Percentiles rank a stretch among this genome's conserved stretches.
Conservation (phyloP, 2,113 vertebrate genomes). For the Cariama cristata region DNA sequence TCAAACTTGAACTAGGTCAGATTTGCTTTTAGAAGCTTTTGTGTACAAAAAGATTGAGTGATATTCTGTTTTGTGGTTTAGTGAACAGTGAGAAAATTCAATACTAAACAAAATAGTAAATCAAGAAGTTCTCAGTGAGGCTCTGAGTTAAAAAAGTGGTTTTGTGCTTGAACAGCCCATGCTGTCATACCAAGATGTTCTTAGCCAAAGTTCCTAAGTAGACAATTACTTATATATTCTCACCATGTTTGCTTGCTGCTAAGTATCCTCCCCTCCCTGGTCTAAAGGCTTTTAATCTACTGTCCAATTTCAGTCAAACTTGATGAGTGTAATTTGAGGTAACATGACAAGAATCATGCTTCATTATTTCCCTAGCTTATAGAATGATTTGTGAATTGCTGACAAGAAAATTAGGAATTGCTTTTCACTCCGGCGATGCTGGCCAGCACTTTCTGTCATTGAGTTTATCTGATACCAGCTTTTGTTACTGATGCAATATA, state of each 20-base stretch:
- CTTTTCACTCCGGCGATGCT: background rate
- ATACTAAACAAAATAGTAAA: background rate
- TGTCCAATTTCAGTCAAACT: background rate
- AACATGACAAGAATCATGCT: background rate
- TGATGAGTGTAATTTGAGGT: background rate
- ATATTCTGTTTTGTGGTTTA: background rate
- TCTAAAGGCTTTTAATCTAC: background rate
- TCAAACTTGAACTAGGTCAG: background rate
- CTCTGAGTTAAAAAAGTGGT: rapidly evolving
- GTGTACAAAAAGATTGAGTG: background rate
- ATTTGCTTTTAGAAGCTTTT: background rate
- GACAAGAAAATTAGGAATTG: background rate
- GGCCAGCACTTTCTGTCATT: background rate
- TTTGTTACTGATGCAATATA: background rate
- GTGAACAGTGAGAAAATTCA: background rate
- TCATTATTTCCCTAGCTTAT: background rate
- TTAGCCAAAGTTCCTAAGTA: background rate
- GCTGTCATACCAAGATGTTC: background rate
- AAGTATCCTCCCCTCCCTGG: background rate
- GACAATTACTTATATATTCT: background rate
- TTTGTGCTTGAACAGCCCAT: background rate
- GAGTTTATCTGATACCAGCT: background rate
- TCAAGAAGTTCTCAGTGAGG: background rate
- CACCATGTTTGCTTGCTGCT: rapidly evolving
- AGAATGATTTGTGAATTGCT: background rate